Conservation (phyloP, 92 coral and sea anemone genomes). For the Isaurus tuberculatus region DNA sequence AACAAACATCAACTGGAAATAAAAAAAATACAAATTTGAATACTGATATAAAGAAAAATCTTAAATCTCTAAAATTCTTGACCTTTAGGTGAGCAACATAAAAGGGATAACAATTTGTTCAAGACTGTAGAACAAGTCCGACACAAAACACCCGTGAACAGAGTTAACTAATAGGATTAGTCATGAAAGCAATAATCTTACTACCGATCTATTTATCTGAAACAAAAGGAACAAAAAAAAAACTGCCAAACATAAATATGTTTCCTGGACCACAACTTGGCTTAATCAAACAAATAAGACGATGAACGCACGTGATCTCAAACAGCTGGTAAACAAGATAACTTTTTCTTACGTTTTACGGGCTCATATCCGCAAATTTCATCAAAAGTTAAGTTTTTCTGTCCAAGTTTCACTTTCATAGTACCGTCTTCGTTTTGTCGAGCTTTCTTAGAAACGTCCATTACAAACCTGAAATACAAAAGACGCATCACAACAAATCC, state of each 20-base stretch:
- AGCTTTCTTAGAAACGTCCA: constrained; percentile 5
- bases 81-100: too few species aligned
- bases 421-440: neutral
- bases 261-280: neutral
- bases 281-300: neutral
- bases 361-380: constrained; percentile 26
- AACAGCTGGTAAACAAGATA: neutral
- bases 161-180: too few species aligned
- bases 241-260: neutral
- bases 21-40: too few species aligned
- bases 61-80: too few species aligned
- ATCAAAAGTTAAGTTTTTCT: neutral
- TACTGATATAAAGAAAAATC: too few species aligned
- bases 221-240: neutral
- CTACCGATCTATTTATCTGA: too few species aligned
- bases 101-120: too few species aligned
- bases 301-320: neutral
- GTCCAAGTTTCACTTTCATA: constrained; percentile 4
- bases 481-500: too few species aligned
- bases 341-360: neutral
- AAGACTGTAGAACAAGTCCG: too few species aligned
- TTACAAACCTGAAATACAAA: constrained; percentile 1
- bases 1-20: too few species aligned
- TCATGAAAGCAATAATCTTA: neutral
- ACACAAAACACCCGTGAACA: too few species aligned